phyloP scores from a whole-genome alignment of 2,888 invertebrate genomes.

The Zygogramma bicolorata region DNA sequence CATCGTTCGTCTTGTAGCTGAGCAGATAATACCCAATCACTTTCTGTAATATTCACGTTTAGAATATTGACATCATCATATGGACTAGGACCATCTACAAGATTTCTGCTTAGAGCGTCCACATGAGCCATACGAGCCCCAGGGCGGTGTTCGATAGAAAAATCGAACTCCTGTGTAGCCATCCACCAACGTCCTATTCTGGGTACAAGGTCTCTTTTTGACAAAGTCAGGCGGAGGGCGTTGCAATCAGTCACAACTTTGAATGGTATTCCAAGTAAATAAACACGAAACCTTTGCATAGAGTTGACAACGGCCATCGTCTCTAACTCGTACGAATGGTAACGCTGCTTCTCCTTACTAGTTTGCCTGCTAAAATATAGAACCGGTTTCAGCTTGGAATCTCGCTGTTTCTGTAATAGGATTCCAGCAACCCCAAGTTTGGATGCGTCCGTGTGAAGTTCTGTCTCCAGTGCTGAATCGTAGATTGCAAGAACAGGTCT shows the following conservation, averaged over 20 bases:
- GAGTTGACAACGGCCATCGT: slow-evolving; percentile 57
- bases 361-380: slow-evolving; percentile 31
- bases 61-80: not conserved
- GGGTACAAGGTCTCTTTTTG: slow-evolving; percentile 53
- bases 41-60: slow-evolving; percentile 39
- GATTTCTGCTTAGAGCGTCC: slow-evolving; percentile 43
- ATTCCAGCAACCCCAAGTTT: slow-evolving; percentile 39
- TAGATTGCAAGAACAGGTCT: slow-evolving; percentile 49
- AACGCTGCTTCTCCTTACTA: slow-evolving; percentile 43
- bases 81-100: not conserved
- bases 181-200: slow-evolving; percentile 56
- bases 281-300: slow-evolving; percentile 52
- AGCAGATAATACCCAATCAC: slow-evolving; percentile 41
- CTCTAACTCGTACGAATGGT: slow-evolving; percentile 59
- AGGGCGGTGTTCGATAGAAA: slow-evolving; percentile 36
- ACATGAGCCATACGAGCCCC: slow-evolving; percentile 41
- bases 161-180: slow-evolving; percentile 46
- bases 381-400: slow-evolving; percentile 25
- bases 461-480: slow-evolving; percentile 40
- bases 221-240: slow-evolving; percentile 49
- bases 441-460: slow-evolving; percentile 46
- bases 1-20: slow-evolving; percentile 15
- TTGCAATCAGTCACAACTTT: slow-evolving; percentile 57
- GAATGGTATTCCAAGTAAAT: slow-evolving; percentile 49
- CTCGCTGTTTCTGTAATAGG: slow-evolving; percentile 30